Conservation (phyloP, 2,797 vertebrate genomes). For the Melopsittacus undulatus region DNA sequence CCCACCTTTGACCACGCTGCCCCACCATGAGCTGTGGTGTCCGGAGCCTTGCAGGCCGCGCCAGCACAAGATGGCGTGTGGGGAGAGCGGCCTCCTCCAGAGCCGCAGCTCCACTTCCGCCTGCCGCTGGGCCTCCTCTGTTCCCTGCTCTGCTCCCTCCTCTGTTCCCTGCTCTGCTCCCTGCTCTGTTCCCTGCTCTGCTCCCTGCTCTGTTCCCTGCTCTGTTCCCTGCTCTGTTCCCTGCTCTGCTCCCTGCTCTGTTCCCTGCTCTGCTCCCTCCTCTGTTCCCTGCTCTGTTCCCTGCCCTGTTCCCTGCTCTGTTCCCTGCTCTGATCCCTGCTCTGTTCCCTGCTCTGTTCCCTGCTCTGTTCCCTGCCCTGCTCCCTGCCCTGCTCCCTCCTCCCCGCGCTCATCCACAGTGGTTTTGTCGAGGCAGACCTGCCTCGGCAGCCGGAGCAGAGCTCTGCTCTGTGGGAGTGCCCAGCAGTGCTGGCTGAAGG, state of each 20-base stretch:
- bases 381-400: too few relatives aligned
- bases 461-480: slow-evolving; percentile 68
- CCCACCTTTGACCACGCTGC: background rate
- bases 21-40: fast-evolving
- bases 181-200: background rate
- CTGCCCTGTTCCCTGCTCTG: background rate
- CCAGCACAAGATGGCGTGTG: background rate
- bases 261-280: background rate
- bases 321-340: too few relatives aligned
- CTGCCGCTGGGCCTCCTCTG: slow-evolving; percentile 8
- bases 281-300: background rate
- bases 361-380: background rate
- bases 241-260: background rate
- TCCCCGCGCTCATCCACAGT: background rate
- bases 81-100: background rate
- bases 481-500: slow-evolving; percentile 69
- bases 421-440: slow-evolving; percentile 62
- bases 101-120: background rate
- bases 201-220: background rate
- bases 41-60: fast-evolving
- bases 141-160: background rate
- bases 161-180: fast-evolving
- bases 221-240: background rate
- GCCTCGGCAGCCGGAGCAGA: slow-evolving; percentile 61
- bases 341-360: background rate